A percentile compares a stretch with the other conserved stretches of the same genome.
Conservation (phyloP, 2,888 invertebrate species). For the Lobophora halterata region DNA sequence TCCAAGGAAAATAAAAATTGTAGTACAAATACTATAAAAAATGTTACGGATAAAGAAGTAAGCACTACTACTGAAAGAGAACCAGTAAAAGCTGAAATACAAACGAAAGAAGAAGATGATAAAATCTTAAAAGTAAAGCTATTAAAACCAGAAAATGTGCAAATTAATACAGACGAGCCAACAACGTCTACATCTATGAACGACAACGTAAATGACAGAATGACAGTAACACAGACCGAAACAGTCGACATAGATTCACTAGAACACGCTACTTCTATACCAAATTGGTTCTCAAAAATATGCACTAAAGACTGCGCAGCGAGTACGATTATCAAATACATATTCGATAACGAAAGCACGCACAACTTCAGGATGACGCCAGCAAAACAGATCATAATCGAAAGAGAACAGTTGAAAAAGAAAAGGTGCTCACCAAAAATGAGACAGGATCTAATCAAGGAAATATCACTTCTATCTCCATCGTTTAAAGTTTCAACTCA, state of each 20-base stretch:
- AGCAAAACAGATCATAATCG: slow-evolving; percentile 20
- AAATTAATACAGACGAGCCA: slow-evolving; percentile 19
- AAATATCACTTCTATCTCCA: slow-evolving; percentile 38
- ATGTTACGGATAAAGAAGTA: slow-evolving; percentile 15
- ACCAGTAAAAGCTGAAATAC: background rate
- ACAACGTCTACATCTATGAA: slow-evolving; percentile 11
- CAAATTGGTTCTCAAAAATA: slow-evolving; percentile 35
- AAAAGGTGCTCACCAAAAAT: slow-evolving; percentile 25
- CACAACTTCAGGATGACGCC: slow-evolving; percentile 27
- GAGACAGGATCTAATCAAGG: slow-evolving; percentile 40
- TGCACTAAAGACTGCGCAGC: slow-evolving; percentile 41
- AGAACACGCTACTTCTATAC: slow-evolving; percentile 41
- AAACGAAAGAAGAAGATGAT: slow-evolving; percentile 7
- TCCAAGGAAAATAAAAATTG: slow-evolving; percentile 8
- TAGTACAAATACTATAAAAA: slow-evolving; percentile 17
- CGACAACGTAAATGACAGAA: slow-evolving; percentile 15
- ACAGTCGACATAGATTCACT: slow-evolving; percentile 18
- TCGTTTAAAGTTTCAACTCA: slow-evolving; percentile 44
- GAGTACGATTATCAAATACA: slow-evolving; percentile 39
- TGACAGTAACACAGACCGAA: slow-evolving; percentile 22
- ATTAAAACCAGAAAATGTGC: background rate
- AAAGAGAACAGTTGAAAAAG: slow-evolving; percentile 23
- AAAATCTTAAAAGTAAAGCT: background rate
- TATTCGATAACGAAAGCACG: slow-evolving; percentile 30
- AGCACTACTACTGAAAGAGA: slow-evolving; percentile 2